Percentiles rank a stretch among this genome's conserved stretches.
Conservation (phyloP, 1,140 invertebrate genomes). For the Trichogramma pretiosum region DNA sequence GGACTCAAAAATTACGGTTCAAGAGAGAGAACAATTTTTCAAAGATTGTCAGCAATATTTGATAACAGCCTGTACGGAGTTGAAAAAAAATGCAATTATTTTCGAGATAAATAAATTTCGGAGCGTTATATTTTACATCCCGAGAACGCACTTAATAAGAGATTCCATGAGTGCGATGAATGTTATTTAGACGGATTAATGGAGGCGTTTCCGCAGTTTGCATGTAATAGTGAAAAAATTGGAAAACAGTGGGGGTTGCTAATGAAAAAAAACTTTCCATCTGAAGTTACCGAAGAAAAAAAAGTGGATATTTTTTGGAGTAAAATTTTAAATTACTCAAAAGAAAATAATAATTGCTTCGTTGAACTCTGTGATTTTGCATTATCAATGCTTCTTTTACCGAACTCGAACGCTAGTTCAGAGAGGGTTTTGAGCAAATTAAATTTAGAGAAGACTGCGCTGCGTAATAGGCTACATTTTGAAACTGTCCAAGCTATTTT, state of each 20-base stretch:
- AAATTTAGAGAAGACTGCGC: neutral
- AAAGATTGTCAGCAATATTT: neutral
- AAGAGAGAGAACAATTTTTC: neutral
- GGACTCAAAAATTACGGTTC: neutral
- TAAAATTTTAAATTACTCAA: too few species aligned
- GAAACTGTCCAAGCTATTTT: too few species aligned
- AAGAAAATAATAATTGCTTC: neutral
- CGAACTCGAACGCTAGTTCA: neutral
- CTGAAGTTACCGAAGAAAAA: neutral
- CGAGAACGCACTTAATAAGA: neutral
- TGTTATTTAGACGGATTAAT: neutral
- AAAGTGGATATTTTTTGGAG: neutral
- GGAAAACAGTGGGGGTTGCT: neutral
- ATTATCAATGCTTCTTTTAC: neutral
- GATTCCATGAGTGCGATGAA: too few species aligned
- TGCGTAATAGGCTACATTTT: neutral
- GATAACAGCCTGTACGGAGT: neutral
- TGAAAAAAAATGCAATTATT: neutral
- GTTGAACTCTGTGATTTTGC: neutral
- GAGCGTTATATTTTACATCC: neutral
- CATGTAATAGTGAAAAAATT: neutral
- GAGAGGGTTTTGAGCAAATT: neutral
- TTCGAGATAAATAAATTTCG: neutral
- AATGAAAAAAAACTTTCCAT: neutral
- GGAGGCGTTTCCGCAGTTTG: neutral